Percentiles rank a stretch among this genome's conserved stretches.
Conservation (phyloP, 2,888 invertebrate species). For the Polymixis flavicincta region DNA sequence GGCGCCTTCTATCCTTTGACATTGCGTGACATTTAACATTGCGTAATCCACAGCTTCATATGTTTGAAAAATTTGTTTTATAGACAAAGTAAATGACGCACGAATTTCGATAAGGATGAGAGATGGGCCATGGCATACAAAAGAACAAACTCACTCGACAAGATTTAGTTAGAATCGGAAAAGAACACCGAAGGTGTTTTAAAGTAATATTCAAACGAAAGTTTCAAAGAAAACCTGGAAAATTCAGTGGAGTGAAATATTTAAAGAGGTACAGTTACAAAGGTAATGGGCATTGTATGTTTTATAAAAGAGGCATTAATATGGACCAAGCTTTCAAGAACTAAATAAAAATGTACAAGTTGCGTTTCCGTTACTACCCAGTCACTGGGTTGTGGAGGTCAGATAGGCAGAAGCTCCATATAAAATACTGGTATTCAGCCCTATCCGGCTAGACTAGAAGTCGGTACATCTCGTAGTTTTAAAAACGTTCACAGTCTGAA, state of each 20-base stretch:
- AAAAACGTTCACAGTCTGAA: too few species aligned
- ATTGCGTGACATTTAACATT: too few species aligned
- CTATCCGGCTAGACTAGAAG: too few species aligned
- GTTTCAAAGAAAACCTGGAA: slow-evolving; percentile 23
- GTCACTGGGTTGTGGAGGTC: background rate
- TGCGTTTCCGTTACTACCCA: background rate
- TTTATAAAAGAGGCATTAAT: slow-evolving; percentile 28
- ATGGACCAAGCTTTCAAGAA: slow-evolving; percentile 37
- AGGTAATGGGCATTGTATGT: slow-evolving; percentile 29
- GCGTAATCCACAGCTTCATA: too few species aligned
- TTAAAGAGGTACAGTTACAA: slow-evolving; percentile 47
- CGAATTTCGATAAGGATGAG: too few species aligned
- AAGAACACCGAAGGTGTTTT: slow-evolving; percentile 16
- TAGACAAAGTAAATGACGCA: too few species aligned
- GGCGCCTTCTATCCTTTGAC: too few species aligned
- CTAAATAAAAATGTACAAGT: background rate
- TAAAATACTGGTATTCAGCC: background rate
- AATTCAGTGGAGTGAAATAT: slow-evolving; percentile 24
- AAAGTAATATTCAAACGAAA: slow-evolving; percentile 40
- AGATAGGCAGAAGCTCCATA: background rate
- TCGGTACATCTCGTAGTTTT: too few species aligned
- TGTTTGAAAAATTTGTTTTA: too few species aligned
- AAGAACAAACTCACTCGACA: background rate
- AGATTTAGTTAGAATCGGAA: background rate
- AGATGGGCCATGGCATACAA: too few species aligned